Base-by-base conservation (phyloP, 2,113 vertebrate genomes). In the Romanogobio albipinnatus region DNA sequence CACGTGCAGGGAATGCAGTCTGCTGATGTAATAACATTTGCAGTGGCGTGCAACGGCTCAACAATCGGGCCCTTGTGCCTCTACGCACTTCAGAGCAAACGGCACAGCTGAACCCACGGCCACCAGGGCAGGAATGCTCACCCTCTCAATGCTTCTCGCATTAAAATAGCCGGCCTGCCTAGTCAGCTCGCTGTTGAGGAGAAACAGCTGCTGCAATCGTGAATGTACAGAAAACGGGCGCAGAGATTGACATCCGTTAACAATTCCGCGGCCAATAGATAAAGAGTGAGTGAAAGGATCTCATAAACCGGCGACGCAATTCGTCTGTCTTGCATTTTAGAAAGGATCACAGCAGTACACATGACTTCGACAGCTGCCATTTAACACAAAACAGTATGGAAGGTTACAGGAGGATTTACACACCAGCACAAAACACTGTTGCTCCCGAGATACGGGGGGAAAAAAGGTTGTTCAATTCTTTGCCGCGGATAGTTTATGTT, bases 161-260 rank as follows among this genome's bases (percentile, higher is more conserved):
- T 93, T 94, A 93, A 93, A 93, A 93, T 92, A 92, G 88, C 87
- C 89, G 22, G 75, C 86, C 22, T 89, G 93, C 91, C 83, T 84
- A 79, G 91, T 93, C 93, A 94, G 93, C 90, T 88, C 87, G 43
- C 82, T 29, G 79, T 51, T 71, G 79, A 66, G 36, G 39, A 62
- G 13, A 53, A 80, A 79, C 84, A 89, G 88, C 86, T 87, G 85
- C 88, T 73, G 73, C 39, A 17, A 76, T 64, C 61, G 45, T 45
- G 82, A 75, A 86, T 47, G 83, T 29, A 45, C 39, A 76, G 53
- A 85, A 66, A 85, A 86, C 17, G n/a, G 45, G 15, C 1, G 6
- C 39, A 7, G 39, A 22, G 26, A 45, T 10, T 76, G 58, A 43
- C 71, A 51, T 17, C 19, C 68, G 11, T 4, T 43, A 43, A 22